phyloP scores from a whole-genome alignment of 2,888 invertebrate species.

The Pyrgus malvae region DNA sequence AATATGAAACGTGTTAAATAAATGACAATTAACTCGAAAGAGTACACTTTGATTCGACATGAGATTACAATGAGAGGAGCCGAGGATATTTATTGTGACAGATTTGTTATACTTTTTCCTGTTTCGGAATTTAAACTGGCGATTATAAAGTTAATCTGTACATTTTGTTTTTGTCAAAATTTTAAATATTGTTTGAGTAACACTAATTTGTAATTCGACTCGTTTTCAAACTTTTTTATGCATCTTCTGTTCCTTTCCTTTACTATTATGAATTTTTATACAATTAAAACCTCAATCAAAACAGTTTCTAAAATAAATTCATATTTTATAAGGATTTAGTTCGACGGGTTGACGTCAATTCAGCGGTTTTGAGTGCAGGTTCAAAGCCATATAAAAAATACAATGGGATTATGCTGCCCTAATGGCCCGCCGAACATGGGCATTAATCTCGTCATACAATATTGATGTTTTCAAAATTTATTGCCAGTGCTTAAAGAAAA shows the following conservation, averaged over 20 bases:
- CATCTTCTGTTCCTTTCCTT: no score
- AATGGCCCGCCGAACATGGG: slow-evolving; percentile 78
- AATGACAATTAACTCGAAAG: slow-evolving; percentile 33
- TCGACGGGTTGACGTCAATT: slow-evolving; percentile 56
- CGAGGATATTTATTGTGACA: slow-evolving; percentile 12
- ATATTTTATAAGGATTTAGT: slow-evolving; percentile 26
- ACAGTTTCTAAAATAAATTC: slow-evolving; percentile 1
- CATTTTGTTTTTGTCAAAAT: no score
- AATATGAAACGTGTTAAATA: slow-evolving; percentile 35
- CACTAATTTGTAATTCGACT: no score
- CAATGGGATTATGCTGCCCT: slow-evolving; percentile 76
- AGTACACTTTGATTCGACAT: slow-evolving; percentile 1
- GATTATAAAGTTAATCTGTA: not conserved
- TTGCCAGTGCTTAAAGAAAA: slow-evolving; percentile 61
- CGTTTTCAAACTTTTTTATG: no score
- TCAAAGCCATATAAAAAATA: slow-evolving; percentile 67
- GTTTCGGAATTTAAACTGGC: not conserved
- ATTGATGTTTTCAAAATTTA: slow-evolving; percentile 78
- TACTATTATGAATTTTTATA: not conserved
- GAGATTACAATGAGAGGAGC: slow-evolving; percentile 1
- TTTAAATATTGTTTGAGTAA: no score
- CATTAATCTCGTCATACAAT: slow-evolving; percentile 80
- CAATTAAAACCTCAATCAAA: slow-evolving; percentile 1
- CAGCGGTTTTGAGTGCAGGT: slow-evolving; percentile 58
- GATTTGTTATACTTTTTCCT: slow-evolving; percentile 7